These are phyloP conservation scores for Cryptotis parvus DNA, from an alignment of 2,113 vertebrate species.

Conservation along the genomic window DNA sequence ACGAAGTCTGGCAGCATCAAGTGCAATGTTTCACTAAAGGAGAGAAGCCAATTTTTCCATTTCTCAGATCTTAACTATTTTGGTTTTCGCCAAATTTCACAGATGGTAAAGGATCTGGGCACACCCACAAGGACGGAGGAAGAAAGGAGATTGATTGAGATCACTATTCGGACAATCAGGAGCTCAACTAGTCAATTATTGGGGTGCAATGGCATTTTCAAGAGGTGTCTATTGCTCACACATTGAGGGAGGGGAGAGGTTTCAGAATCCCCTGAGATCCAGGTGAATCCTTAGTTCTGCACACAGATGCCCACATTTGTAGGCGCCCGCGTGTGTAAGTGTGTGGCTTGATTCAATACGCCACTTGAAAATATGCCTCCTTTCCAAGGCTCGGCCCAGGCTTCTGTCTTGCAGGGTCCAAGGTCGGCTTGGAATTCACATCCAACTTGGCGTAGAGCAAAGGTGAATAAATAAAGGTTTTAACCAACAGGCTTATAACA, in stretches of 20 bases:
- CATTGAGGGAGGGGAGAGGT: neutral
- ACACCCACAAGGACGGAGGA: neutral
- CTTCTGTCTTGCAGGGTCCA: neutral
- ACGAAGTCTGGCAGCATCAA: neutral
- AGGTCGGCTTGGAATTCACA: constrained; percentile 3
- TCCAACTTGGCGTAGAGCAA: neutral
- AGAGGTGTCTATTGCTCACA: neutral
- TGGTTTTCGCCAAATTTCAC: constrained; percentile 40
- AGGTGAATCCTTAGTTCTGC: neutral
- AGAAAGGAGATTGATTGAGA: neutral
- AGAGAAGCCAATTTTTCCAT: neutral
- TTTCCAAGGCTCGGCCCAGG: neutral
- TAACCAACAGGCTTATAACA: neutral
- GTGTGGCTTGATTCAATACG: neutral
- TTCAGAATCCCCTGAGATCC: neutral
- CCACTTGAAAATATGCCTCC: neutral
- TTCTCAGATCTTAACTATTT: constrained; percentile 53
- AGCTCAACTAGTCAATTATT: constrained; percentile 12
- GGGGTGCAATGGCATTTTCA: constrained; percentile 38
- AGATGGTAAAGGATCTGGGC: constrained; percentile 10
- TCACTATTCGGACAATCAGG: neutral
- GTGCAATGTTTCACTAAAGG: neutral
- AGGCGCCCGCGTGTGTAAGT: neutral
- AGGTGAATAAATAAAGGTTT: constrained; percentile 47
- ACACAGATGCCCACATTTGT: neutral